Evolutionary conservation across 2,888 invertebrate species (phyloP).

Genomic region (Eumerus sabulonum): DNA sequence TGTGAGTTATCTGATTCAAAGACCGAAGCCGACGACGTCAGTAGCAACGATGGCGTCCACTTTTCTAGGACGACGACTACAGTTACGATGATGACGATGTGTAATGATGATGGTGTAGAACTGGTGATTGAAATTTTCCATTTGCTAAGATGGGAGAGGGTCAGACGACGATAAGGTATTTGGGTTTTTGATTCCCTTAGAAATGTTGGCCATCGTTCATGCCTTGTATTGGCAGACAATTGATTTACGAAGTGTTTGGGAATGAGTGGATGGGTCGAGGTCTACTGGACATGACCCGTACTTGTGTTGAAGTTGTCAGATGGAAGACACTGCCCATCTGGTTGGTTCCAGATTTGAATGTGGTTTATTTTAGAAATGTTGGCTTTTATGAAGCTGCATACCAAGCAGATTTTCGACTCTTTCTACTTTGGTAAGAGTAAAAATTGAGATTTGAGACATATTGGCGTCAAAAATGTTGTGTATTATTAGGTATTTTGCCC

Average conservation of each 20-base stretch:
- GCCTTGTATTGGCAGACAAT: constrained; percentile 38
- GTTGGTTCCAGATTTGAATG: background rate
- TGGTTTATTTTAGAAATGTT: no score
- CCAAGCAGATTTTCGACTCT: no score
- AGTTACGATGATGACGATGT: constrained; percentile 5
- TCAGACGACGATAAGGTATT: constrained; percentile 5
- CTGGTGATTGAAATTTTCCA: constrained; percentile 54
- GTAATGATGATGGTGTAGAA: constrained; percentile 34
- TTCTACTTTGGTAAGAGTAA: no score
- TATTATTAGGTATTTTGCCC: no score
- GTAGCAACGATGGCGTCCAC: constrained; percentile 1
- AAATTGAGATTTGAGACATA: no score
- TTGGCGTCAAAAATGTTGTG: no score
- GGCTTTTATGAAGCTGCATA: no score
- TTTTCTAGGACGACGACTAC: background rate
- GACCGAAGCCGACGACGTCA: constrained; percentile 22
- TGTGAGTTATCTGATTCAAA: constrained; percentile 38
- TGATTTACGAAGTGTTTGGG: constrained; percentile 50
- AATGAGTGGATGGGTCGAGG: background rate
- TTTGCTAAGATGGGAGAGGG: constrained; percentile 2
- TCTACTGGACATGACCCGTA: background rate
- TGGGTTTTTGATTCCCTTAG: constrained; percentile 17
- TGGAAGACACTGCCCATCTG: background rate
- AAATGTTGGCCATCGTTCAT: background rate
- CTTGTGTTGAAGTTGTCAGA: no score